A percentile compares a stretch with the other conserved stretches of the same genome.
phyloP scores from a whole-genome alignment of 2,113 vertebrate species.

The Saccopteryx leptura region DNA sequence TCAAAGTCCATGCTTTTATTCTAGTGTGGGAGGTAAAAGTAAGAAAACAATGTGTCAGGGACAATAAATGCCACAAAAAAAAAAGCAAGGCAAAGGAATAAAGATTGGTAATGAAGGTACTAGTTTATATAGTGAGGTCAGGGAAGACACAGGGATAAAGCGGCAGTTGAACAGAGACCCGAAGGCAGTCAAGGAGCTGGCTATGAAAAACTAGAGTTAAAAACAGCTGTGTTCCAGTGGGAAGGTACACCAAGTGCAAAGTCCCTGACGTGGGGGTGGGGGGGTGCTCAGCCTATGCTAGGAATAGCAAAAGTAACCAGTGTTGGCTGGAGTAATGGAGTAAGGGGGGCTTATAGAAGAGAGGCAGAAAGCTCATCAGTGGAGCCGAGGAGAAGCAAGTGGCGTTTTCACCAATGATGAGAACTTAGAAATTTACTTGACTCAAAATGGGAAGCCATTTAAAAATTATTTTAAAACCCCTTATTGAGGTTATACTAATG shows the following conservation, averaged over 20 bases:
- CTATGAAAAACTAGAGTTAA: background rate
- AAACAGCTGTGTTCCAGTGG: too few species aligned
- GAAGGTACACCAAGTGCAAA: background rate
- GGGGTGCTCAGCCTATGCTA: background rate
- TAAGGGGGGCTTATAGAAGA: fast-evolving
- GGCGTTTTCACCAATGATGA: background rate
- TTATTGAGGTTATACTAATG: background rate
- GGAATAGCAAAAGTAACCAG: background rate
- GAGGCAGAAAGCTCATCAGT: background rate
- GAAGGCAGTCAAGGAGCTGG: background rate
- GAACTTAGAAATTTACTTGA: background rate
- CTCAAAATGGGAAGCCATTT: background rate
- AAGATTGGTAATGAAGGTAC: background rate
- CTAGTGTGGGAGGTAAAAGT: background rate
- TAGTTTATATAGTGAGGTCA: background rate
- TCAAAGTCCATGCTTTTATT: background rate
- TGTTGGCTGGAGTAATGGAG: background rate
- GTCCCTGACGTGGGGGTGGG: too few species aligned
- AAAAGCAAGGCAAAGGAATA: background rate
- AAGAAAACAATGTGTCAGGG: background rate
- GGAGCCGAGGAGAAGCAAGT: background rate
- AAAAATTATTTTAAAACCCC: background rate
- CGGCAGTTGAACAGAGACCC: background rate
- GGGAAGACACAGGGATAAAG: background rate
- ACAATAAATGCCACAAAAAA: background rate